Evolutionary conservation across 1,140 invertebrate genomes (phyloP), one percentile per base, ranked within the genome.

Genomic region (Lasioglossum albipes): DNA sequence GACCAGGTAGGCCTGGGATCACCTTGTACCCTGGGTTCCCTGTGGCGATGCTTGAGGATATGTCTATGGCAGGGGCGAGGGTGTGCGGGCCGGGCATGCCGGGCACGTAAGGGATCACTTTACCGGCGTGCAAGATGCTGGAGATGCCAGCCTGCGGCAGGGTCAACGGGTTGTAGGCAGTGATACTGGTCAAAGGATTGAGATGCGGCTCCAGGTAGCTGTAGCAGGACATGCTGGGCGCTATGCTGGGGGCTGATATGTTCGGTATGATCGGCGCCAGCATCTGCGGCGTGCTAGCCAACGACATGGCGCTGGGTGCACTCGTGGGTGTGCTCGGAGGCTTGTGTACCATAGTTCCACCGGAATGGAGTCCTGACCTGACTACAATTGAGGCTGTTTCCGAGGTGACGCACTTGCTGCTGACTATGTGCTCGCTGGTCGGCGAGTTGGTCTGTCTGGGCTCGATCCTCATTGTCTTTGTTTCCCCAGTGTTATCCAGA

Each of bases 21-120:
- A 92, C 87, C 73, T 92, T 93, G 81, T 91, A 91, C 7, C 76
- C 87, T 7, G 87, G 49, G 13, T 88, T 88, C 49, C 85, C 83
- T 41, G 87, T 64, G 16, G 85, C 67, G 83, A 85, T 67, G 77
- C 73, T 89, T 42, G 86, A 69, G 36, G 91, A 90, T 90, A 92
- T 91, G 88, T 92, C 91, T 84, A 91, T 88, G n/a, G 88, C 42
- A 12, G 93, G 89, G 61, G 93, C 79, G 7, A 94, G 89, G 18
- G 94, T 95, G 81, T 96, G 95, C 2, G 97, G 97, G 54, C 97
- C 97, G 1, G 97, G 97, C 90, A 98, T 98, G 16, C 97, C 97
- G 4, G 97, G 97, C 7, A 97, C 97, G 91, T 96, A 96, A 7
- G 96, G 96, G 85, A 97, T 96, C 12, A 96, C 91, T 89, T 96